Evolutionary conservation across 2,797 vertebrate species (phyloP).

Genomic region (Sebastes itinus): DNA sequence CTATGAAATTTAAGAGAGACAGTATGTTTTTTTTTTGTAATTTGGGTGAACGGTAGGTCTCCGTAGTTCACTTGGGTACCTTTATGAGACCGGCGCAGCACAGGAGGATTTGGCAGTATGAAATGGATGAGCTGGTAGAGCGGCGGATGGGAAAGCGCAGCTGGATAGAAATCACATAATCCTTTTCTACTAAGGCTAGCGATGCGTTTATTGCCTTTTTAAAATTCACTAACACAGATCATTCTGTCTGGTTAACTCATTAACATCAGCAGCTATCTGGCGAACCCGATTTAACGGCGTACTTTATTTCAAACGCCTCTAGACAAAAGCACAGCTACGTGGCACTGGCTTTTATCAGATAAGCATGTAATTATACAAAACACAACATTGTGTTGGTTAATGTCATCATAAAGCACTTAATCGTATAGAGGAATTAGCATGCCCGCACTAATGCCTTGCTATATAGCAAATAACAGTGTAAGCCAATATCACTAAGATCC

Average conservation of each 20-base stretch:
- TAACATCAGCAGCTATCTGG: slow-evolving; percentile 69
- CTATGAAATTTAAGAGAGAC: slow-evolving; percentile 4
- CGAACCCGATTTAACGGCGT: slow-evolving; percentile 44
- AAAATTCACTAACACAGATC: slow-evolving; percentile 72
- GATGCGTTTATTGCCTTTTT: slow-evolving; percentile 65
- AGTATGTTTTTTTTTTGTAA: not conserved
- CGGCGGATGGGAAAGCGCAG: slow-evolving; percentile 48
- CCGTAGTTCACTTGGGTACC: slow-evolving; percentile 16
- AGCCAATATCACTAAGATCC: slow-evolving; percentile 44
- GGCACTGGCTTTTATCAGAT: slow-evolving; percentile 50
- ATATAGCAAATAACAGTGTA: slow-evolving; percentile 38
- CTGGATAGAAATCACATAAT: slow-evolving; percentile 64
- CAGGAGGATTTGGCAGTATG: slow-evolving; percentile 26
- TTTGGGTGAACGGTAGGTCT: not conserved
- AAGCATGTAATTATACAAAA: slow-evolving; percentile 62
- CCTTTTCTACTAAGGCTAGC: slow-evolving; percentile 36
- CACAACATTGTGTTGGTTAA: slow-evolving; percentile 53
- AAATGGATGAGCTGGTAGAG: slow-evolving; percentile 38
- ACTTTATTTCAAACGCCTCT: slow-evolving; percentile 55
- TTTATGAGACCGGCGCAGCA: slow-evolving; percentile 21
- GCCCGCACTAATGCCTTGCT: slow-evolving; percentile 37
- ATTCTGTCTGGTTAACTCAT: slow-evolving; percentile 74
- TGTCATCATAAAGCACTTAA: slow-evolving; percentile 50
- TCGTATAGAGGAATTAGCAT: slow-evolving; percentile 41
- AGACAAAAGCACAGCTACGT: slow-evolving; percentile 43